These are phyloP conservation scores for Drosophila pseudoobscura DNA, from an alignment of 1,140 invertebrate genomes.

Conservation along the genomic window DNA sequence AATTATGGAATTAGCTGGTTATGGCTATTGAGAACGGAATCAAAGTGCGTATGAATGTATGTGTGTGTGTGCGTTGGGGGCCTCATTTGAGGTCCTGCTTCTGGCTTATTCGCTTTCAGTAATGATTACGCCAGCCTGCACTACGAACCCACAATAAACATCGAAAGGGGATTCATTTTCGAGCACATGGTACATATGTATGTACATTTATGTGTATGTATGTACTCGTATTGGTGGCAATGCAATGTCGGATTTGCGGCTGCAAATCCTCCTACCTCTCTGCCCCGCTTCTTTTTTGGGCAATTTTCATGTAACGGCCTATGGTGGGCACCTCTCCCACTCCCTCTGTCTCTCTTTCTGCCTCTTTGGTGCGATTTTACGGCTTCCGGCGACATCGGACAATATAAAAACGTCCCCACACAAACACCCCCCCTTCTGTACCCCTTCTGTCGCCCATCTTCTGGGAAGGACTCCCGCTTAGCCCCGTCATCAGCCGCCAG, in stretches of 20 bases:
- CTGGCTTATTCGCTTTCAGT: background rate
- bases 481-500: slow-evolving; percentile 3
- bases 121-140: slow-evolving; percentile 17
- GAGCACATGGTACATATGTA: background rate
- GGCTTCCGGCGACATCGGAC: slow-evolving; percentile 66
- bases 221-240: slow-evolving; percentile 42
- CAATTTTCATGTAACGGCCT: slow-evolving; percentile 56
- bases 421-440: background rate
- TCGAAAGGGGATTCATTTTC: too few relatives aligned
- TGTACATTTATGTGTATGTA: background rate
- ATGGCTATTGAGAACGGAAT: background rate
- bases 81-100: background rate
- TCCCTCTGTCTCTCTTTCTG: too few relatives aligned
- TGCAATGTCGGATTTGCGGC: slow-evolving; percentile 76
- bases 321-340: background rate
- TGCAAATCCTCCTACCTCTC: slow-evolving; percentile 25
- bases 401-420: slow-evolving; percentile 58
- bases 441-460: background rate
- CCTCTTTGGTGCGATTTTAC: slow-evolving; percentile 60
- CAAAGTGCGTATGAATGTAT: too few relatives aligned
- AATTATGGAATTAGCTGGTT: slow-evolving; percentile 30
- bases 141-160: slow-evolving; percentile 12
- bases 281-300: slow-evolving; percentile 31
- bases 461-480: background rate
- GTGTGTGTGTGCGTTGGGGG: too few relatives aligned